These are phyloP conservation scores for Thryonomys swinderianus DNA, from an alignment of 2,113 vertebrate species.

Conservation along the genomic window DNA sequence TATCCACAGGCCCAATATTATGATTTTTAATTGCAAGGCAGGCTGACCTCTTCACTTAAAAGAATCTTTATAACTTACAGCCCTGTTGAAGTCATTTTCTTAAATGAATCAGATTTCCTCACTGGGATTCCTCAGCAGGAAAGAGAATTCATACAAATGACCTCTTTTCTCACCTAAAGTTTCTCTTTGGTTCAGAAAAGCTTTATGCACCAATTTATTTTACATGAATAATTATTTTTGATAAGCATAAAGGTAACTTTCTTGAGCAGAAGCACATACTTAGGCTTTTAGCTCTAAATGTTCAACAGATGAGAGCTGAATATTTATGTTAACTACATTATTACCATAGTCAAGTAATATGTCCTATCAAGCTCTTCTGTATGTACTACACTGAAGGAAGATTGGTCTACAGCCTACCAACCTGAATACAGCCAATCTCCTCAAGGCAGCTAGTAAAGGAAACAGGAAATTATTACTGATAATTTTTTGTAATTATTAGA, in stretches of 20 bases:
- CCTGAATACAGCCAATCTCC: too few species aligned
- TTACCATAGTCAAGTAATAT: background rate
- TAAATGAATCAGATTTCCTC: slow-evolving; percentile 68
- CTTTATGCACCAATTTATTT: slow-evolving; percentile 38
- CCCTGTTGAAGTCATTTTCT: slow-evolving; percentile 58
- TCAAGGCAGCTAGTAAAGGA: background rate
- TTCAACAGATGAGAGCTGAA: background rate
- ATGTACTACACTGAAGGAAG: background rate
- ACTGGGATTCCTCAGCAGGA: slow-evolving; percentile 36
- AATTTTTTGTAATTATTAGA: background rate
- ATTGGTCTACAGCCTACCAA: background rate
- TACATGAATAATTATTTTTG: slow-evolving; percentile 48
- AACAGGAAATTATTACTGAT: background rate
- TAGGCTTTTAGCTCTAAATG: background rate
- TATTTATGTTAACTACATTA: background rate
- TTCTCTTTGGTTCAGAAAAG: slow-evolving; percentile 22
- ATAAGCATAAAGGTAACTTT: slow-evolving; percentile 18
- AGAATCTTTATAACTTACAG: slow-evolving; percentile 50
- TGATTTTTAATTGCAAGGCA: slow-evolving; percentile 46
- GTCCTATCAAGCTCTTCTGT: background rate
- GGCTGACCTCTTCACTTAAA: slow-evolving; percentile 46
- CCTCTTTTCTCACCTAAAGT: slow-evolving; percentile 22
- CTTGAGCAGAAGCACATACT: background rate
- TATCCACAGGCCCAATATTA: background rate
- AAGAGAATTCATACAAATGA: slow-evolving; percentile 63